phyloP scores from a whole-genome alignment of 2,113 vertebrate species.

The Manacus vitellinus region DNA sequence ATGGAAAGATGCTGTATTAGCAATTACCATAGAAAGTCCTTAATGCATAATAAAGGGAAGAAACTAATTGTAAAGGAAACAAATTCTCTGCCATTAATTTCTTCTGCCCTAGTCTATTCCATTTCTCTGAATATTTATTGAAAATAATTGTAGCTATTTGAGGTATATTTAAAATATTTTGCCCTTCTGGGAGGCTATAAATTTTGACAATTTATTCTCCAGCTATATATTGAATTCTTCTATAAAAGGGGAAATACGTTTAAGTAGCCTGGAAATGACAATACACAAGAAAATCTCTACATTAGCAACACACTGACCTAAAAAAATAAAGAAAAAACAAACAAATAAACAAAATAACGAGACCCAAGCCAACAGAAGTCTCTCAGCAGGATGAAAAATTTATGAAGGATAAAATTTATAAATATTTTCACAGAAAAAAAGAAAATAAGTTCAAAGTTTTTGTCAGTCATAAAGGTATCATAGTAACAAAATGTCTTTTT shows the following conservation, averaged over 20 bases:
- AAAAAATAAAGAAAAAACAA: accelerated
- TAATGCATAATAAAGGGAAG: background rate
- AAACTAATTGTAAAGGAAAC: background rate
- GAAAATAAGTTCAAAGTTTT: background rate
- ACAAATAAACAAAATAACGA: background rate
- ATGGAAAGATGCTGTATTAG: background rate
- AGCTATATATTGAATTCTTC: background rate
- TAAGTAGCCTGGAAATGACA: background rate
- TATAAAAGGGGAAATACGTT: background rate
- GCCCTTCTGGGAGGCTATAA: background rate
- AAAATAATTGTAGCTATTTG: background rate
- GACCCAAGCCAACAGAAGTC: background rate
- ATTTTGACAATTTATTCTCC: background rate
- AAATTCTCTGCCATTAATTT: background rate
- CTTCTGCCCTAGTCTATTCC: background rate
- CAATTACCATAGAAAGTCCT: background rate
- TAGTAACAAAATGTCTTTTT: accelerated
- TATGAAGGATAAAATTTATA: background rate
- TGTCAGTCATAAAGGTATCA: background rate
- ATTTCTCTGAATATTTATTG: background rate
- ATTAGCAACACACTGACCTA: background rate
- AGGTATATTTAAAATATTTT: background rate
- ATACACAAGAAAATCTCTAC: background rate
- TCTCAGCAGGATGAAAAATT: background rate
- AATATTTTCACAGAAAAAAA: background rate